Evolutionary conservation across 1,140 invertebrate genomes (phyloP), one percentile per base, ranked within the genome.

Genomic region (Pseudomyrmex sp.): DNA sequence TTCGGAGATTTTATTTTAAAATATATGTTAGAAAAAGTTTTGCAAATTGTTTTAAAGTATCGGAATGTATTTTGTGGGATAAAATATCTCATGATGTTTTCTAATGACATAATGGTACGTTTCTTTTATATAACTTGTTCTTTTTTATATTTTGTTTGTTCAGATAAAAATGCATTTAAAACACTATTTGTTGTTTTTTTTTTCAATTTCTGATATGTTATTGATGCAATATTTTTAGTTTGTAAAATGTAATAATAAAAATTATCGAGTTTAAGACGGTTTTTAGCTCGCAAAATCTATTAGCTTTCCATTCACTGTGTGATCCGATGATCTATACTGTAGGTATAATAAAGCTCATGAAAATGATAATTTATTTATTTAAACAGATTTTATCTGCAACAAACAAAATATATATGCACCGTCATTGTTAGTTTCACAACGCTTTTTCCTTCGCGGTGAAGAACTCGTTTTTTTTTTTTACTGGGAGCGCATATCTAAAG

Each of bases 351-450:
- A 23, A 10, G 26, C 54, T 48, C 75, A 59, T 89, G n/a, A 82
- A 84, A 80, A 77, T 66, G 70, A 10, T n/a, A n/a, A n/a, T n/a
- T 88, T 80, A 88, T 52, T 89, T 84, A 86, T 84, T 88, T 84
- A 54, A 80, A 69, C 83, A 86, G 79, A 89, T 89, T 80, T 63
- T 72, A 89, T 89, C 85, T 87, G 85, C 72, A 62, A 12, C 76
- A 44, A 26, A 72, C 70, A 48, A 83, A 70, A 23, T 74, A 63
- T 87, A 84, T 89, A 86, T 63, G 79, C 80, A 59, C n/a, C 56
- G 35, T 46, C 73, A 85, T 88, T 80, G 87, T 84, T 56, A 61
- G 52, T 18, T 46, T 23, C 48, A 69, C 50, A 12, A 82, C 65
- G 66, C n/a, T 56, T 69, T 58, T 86, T 89, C 83, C 84, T 79